Percentiles rank a stretch among this genome's conserved stretches.
These are phyloP conservation scores for Pyrrhia umbra DNA, from an alignment of 2,888 invertebrate genomes.

Conservation along the genomic window DNA sequence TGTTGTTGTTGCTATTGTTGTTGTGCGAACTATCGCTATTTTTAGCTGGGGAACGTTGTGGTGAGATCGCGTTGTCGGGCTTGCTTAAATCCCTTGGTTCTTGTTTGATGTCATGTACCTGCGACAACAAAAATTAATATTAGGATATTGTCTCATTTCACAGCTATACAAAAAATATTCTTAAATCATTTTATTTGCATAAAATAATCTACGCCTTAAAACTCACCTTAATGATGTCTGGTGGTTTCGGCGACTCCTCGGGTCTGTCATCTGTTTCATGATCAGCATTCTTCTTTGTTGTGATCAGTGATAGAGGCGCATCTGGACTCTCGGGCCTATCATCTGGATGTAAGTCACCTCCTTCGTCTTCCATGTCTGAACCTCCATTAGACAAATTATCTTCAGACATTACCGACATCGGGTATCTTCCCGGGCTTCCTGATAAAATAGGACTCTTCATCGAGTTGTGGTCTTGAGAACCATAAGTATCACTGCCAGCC, in stretches of 20 bases:
- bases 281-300: slow-evolving; percentile 87
- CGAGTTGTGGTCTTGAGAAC: slow-evolving; percentile 89
- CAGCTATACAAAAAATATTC: not conserved
- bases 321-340: slow-evolving; percentile 92
- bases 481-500: slow-evolving; percentile 91
- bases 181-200: not conserved
- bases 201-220: not conserved
- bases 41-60: slow-evolving; percentile 89
- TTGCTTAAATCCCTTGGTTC: slow-evolving; percentile 88
- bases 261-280: slow-evolving; percentile 86
- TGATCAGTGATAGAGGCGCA: slow-evolving; percentile 93
- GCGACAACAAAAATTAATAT: slow-evolving; percentile 59
- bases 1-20: slow-evolving; percentile 84
- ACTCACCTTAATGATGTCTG: slow-evolving; percentile 88
- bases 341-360: slow-evolving; percentile 87
- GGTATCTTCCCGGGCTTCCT: slow-evolving; percentile 90
- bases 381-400: slow-evolving; percentile 92
- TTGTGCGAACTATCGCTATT: slow-evolving; percentile 89
- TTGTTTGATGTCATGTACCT: slow-evolving; percentile 90
- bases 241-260: slow-evolving; percentile 88
- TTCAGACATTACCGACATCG: slow-evolving; percentile 92
- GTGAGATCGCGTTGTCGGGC: slow-evolving; percentile 81
- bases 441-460: slow-evolving; percentile 92
- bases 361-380: slow-evolving; percentile 93
- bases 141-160: not conserved